A percentile compares a stretch with the other conserved stretches of the same genome.
Conservation (phyloP, 2,797 vertebrate species). For the Glyptemys insculpta region DNA sequence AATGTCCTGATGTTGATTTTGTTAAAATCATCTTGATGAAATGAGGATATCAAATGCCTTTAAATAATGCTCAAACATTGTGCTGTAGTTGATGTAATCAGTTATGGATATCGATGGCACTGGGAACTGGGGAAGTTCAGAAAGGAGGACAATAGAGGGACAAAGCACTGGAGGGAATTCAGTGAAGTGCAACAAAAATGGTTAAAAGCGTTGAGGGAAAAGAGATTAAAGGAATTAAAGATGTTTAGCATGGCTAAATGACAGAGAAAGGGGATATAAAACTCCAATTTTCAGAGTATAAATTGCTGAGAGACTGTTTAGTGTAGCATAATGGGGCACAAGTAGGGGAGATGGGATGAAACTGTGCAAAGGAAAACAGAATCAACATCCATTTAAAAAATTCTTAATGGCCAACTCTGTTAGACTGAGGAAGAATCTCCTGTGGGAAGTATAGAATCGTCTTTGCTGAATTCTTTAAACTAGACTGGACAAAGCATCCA, state of each 20-base stretch:
- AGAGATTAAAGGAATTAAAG: neutral
- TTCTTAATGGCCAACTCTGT: neutral
- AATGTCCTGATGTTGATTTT: neutral
- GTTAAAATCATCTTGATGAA: neutral
- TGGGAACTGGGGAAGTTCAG: neutral
- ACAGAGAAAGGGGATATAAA: constrained; percentile 11
- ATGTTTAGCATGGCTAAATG: neutral
- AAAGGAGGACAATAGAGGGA: neutral
- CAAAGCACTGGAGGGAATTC: neutral
- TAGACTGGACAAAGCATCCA: constrained; percentile 2
- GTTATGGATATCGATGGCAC: neutral
- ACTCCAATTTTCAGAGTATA: constrained; percentile 3
- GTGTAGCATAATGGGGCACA: neutral
- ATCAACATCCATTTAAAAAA: neutral
- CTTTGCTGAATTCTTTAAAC: constrained; percentile 22
- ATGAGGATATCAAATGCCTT: neutral
- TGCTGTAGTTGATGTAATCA: neutral
- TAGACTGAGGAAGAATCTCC: neutral
- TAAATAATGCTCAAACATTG: neutral
- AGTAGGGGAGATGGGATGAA: neutral
- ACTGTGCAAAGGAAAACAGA: constrained; percentile 14
- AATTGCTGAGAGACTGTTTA: neutral
- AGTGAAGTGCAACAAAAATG: constrained; percentile 33
- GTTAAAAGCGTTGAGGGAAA: constrained; percentile 3
- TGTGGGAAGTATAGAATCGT: neutral